Evolutionary conservation across 2,797 vertebrate genomes (phyloP).

Genomic region (Spinus pinus): DNA sequence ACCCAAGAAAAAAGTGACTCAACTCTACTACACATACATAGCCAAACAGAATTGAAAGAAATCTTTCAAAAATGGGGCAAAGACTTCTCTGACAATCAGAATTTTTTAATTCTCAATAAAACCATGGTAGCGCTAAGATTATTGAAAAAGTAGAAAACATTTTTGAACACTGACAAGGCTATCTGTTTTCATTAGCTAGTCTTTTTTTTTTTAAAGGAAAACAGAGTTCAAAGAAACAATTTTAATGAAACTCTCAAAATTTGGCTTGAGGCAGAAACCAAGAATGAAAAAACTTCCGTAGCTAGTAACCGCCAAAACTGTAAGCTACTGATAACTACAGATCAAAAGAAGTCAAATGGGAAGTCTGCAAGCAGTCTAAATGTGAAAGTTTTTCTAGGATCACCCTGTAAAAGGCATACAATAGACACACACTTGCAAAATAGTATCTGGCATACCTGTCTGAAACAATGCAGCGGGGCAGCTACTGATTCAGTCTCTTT

Average conservation of each 20-base stretch:
- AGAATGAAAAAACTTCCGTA: not conserved
- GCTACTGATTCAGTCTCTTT: constrained; percentile 87
- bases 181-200: not conserved
- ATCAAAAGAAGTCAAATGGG: not conserved
- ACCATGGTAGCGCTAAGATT: not conserved
- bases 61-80: not conserved
- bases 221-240: not conserved
- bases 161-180: not conserved
- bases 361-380: not conserved
- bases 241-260: constrained; percentile 7
- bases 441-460: constrained; percentile 82
- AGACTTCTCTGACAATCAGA: not conserved
- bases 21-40: not conserved
- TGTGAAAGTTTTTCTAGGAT: not conserved
- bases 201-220: not conserved
- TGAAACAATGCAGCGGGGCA: constrained; percentile 88
- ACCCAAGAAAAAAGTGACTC: not conserved
- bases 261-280: not conserved
- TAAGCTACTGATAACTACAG: not conserved
- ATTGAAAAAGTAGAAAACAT: not conserved
- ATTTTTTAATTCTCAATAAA: not conserved
- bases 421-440: not conserved
- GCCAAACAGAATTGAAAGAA: not conserved
- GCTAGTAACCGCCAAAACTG: not conserved
- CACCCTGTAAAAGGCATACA: not conserved